phyloP scores from a whole-genome alignment of 2,113 vertebrate genomes.

The Collichthys lucidus region DNA sequence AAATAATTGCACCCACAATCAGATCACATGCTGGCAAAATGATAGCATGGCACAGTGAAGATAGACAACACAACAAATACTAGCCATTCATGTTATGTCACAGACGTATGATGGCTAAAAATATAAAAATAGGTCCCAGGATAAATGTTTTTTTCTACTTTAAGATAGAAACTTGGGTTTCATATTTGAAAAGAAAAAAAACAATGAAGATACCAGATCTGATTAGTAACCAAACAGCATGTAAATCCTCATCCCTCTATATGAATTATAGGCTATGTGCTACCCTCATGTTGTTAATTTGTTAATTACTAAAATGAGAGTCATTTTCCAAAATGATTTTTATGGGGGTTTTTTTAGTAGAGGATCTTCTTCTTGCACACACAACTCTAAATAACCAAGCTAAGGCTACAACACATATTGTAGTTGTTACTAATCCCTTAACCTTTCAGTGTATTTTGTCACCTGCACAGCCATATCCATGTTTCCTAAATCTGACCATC shows the following conservation, averaged over 20 bases:
- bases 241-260: too few species aligned
- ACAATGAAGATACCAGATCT: too few species aligned
- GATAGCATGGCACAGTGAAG: neutral
- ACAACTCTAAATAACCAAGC: neutral
- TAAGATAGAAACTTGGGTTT: neutral
- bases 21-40: too few species aligned
- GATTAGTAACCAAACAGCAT: too few species aligned
- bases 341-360: neutral
- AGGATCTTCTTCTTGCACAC: neutral
- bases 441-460: neutral
- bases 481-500: neutral
- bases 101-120: neutral
- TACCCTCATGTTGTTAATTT: too few species aligned
- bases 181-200: too few species aligned
- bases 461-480: neutral
- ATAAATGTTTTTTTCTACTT: neutral
- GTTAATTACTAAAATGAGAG: too few species aligned
- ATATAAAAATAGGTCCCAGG: neutral
- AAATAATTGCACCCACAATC: too few species aligned
- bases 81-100: too few species aligned
- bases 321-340: neutral
- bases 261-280: too few species aligned
- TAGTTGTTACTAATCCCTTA: neutral
- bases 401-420: neutral
- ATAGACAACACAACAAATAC: too few species aligned